These are phyloP conservation scores for Bos indicus DNA, from an alignment of 2,113 vertebrate genomes.

Conservation along the genomic window DNA sequence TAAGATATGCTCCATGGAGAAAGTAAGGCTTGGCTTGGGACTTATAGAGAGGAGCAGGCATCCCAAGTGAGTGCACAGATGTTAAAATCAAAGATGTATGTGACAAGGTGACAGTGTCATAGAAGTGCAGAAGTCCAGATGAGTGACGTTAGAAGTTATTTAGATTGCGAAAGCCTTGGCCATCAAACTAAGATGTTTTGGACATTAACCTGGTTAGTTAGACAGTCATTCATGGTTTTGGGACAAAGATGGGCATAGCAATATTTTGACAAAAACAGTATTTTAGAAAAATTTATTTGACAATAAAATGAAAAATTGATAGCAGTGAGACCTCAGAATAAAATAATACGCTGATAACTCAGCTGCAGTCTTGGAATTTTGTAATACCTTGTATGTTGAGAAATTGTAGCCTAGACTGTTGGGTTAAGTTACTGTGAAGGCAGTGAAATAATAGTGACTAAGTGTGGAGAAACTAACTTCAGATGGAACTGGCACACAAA, in stretches of 20 bases:
- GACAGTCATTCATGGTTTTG: neutral
- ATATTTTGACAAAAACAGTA: neutral
- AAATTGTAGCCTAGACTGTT: neutral
- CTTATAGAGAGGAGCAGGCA: neutral
- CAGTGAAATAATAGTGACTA: neutral
- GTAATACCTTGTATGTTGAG: neutral
- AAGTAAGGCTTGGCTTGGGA: neutral
- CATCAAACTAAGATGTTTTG: neutral
- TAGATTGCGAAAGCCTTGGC: neutral
- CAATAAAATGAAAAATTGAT: neutral
- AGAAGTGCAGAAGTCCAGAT: neutral
- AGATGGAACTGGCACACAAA: neutral
- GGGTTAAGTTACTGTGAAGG: neutral
- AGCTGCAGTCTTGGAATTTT: neutral
- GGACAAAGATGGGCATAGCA: neutral
- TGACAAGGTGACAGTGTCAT: neutral
- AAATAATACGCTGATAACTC: neutral
- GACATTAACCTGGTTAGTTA: neutral
- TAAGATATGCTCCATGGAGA: neutral
- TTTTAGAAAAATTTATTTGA: neutral
- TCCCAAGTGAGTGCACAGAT: neutral
- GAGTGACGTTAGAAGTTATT: neutral
- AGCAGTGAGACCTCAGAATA: neutral
- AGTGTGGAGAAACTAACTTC: neutral
- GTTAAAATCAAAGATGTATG: neutral